Base-by-base conservation (phyloP, 1,140 invertebrate genomes). In the Pararge aegeria region DNA sequence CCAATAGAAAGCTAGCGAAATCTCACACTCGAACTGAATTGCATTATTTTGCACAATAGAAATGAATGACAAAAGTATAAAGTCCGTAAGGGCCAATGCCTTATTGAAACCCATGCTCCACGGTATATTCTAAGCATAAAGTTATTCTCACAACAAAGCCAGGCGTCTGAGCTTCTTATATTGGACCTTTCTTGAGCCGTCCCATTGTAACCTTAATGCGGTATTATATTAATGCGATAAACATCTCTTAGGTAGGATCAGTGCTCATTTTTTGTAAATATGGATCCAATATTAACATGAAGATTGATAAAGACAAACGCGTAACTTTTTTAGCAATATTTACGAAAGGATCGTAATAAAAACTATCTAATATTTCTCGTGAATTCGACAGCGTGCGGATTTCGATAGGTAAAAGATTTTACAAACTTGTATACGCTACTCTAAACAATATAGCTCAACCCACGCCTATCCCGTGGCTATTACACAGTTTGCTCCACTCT, bases 151-250 rank as follows among this genome's bases (percentile, higher is more conserved):
- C 86, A 87, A 87, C 86, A 89, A 89, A 83, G 80, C 76, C 73
- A 61, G 68, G 65, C n/a, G n/a, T 78, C 70, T 72, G 73, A 85
- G 79, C 80, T 75, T 68, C 81, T 81, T 86, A 84, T 80, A 87
- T 87, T 89, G 83, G 79, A 77, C 80, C 80, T 83, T 76, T 85
- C 81, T 78, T 73, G 78, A 88, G 80, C 80, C 79, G 74, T 64
- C 52, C 82, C 75, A 86, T 89, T 89, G 86, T 89, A 75, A 86
- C 87, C 86, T 84, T 85, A 89, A 87, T 89, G 77, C 81, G 64
- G 75, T 86, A 87, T 86, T 83, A 87, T 86, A 87, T 87, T 89
- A 87, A 88, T 88, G 81, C 83, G 86, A 89, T 89, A 89, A 87
- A 89, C 77, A 89, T 89, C 83, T 86, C 70, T 62, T 57, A 74